These are phyloP conservation scores for Tinamus major DNA, from an alignment of 2,797 vertebrate species.

Conservation along the genomic window DNA sequence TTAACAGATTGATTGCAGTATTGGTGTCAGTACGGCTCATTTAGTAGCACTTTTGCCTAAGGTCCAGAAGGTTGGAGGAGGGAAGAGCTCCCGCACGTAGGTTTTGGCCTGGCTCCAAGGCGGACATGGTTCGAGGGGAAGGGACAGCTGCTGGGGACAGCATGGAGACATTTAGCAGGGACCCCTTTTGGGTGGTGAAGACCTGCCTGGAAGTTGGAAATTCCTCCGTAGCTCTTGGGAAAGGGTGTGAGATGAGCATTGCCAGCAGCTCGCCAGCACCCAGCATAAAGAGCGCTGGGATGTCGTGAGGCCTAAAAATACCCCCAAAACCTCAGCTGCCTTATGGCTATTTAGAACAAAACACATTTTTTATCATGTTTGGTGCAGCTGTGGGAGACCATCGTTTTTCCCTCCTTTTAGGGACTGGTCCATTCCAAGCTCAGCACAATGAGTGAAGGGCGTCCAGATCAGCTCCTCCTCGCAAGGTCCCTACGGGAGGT, in stretches of 20 bases:
- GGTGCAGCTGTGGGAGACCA: neutral
- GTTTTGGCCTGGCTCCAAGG: constrained; percentile 53
- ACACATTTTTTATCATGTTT: neutral
- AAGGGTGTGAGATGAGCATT: neutral
- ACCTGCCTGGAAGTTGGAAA: neutral
- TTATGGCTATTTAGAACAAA: neutral
- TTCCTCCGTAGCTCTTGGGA: neutral
- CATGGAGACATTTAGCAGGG: neutral
- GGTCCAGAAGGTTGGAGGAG: constrained; percentile 71
- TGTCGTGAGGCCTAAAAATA: neutral
- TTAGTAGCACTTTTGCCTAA: constrained; percentile 66
- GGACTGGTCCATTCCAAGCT: neutral
- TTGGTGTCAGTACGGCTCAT: constrained; percentile 75
- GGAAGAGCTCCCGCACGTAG: constrained; percentile 58
- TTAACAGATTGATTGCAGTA: constrained; percentile 73
- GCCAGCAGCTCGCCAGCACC: neutral
- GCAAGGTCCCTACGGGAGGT: fast-evolving
- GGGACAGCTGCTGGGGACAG: constrained; percentile 55
- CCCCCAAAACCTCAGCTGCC: neutral
- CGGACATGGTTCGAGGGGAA: neutral
- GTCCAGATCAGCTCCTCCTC: fast-evolving
- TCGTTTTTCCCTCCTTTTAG: neutral
- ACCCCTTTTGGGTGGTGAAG: neutral
- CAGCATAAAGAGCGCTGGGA: neutral
- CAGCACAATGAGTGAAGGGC: fast-evolving